phyloP scores from a whole-genome alignment of 2,888 invertebrate genomes.

The Yponomeuta plumbellus region DNA sequence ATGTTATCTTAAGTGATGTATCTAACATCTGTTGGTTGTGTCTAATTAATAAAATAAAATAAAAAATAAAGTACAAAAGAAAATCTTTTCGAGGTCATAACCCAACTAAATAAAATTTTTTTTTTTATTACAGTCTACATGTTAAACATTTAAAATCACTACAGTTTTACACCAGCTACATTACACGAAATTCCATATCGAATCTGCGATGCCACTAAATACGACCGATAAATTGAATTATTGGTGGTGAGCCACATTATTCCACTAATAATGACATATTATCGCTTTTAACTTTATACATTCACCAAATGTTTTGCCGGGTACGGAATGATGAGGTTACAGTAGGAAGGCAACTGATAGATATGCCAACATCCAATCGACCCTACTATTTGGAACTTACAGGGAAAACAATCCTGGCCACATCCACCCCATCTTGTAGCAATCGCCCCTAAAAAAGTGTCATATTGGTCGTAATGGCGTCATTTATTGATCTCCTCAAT shows the following conservation, averaged over 20 bases:
- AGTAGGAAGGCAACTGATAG: slow-evolving; percentile 24
- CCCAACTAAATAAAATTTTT: not conserved
- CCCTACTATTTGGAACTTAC: not conserved
- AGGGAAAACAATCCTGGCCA: slow-evolving; percentile 18
- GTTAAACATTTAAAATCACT: not conserved
- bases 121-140: not conserved
- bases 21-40: no score
- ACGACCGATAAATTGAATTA: not conserved
- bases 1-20: no score
- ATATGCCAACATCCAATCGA: slow-evolving; percentile 19
- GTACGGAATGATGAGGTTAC: not conserved
- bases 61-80: no score
- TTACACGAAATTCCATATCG: no score
- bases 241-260: slow-evolving; percentile 31
- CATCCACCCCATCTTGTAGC: slow-evolving; percentile 37
- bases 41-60: no score
- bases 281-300: slow-evolving; percentile 37
- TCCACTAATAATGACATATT: slow-evolving; percentile 43
- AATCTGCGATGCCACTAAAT: not conserved
- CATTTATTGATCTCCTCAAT: slow-evolving; percentile 57
- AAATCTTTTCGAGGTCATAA: no score
- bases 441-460: slow-evolving; percentile 32
- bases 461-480: slow-evolving; percentile 65
- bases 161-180: not conserved
- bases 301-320: slow-evolving; percentile 37